Evolutionary conservation across 2,888 invertebrate genomes (phyloP).

Genomic region (Eristalis arbustorum): DNA sequence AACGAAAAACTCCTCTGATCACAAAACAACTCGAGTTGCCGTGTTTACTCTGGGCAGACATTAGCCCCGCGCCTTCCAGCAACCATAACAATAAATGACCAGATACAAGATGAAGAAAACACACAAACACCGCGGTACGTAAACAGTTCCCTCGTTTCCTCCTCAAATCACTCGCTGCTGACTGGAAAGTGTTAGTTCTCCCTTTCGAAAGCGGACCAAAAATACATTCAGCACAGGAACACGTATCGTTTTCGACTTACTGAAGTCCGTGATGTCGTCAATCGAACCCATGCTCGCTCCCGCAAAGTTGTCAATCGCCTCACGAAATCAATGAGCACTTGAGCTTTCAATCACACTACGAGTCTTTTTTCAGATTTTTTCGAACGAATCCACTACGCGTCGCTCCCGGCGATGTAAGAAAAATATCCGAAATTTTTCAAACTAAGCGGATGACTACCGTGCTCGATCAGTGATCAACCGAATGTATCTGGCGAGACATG

Average conservation of each 20-base stretch:
- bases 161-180: constrained; percentile 11
- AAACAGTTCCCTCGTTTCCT: constrained; percentile 31
- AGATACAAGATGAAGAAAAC: constrained; percentile 33
- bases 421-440: neutral
- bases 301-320: neutral
- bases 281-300: constrained; percentile 51
- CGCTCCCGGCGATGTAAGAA: neutral
- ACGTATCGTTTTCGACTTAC: constrained; percentile 36
- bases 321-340: neutral
- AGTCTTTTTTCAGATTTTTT: no score
- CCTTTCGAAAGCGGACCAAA: neutral
- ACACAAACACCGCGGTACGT: constrained; percentile 46
- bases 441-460: constrained; percentile 25
- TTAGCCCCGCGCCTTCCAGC: neutral
- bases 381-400: neutral
- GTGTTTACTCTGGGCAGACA: constrained; percentile 19
- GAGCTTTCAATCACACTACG: neutral
- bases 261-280: constrained; percentile 61
- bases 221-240: neutral
- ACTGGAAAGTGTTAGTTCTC: constrained; percentile 22
- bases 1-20: constrained; percentile 32
- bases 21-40: constrained; percentile 27
- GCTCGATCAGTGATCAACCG: constrained; percentile 55
- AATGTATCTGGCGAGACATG: constrained; percentile 53
- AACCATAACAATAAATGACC: constrained; percentile 21